Base-by-base conservation (phyloP, 2,113 vertebrate genomes). In the Poeciliopsis turrubarensis region DNA sequence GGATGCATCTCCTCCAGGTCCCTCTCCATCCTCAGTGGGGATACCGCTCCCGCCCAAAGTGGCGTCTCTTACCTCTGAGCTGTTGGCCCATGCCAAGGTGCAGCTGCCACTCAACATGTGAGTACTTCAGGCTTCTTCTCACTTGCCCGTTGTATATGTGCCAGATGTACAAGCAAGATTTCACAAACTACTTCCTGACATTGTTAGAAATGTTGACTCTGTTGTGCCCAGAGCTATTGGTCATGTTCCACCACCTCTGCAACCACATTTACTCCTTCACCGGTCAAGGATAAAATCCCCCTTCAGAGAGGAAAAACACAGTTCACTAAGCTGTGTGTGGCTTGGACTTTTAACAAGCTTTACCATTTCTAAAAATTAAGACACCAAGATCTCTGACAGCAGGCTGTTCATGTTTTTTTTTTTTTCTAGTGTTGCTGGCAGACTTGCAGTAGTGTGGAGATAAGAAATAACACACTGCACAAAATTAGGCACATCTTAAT, bases 51-150 rank as follows among this genome's bases (percentile, higher is more conserved):
- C 95, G 73, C 95, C 96, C 31, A 96, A 96, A 91, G 93, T 95
- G 89, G 94, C 95, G 63, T 94, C 95, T 60, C 92, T 93, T 39
- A 92, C 89, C 89, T 97, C 95, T 87, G 97, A 98, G 85, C 96
- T 97, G 89, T 92, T 96, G 90, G 95, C 92, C 44, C 92, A 95
- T 34, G 90, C 96, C 86, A 98, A 98, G 90, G 95, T 96, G 91
- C 97, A 98, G 93, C 95, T 99, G 65, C 97, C 97, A 60, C 96
- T 99, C 89, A 99, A 98, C 90, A 96, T 99, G 98, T 99, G 94
- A 98, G 97, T 94, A 72, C 51, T 17, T 14, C 60, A 26, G 25
- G 47, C 32, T 72, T 71, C 60, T 73, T 73, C 77, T 31, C 47
- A 57, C 32, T 68, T 57, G 41, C 32, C 54, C 7, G 4, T 65